Evolutionary conservation across 2,888 invertebrate genomes (phyloP).

Genomic region (Plagodis pulveraria): DNA sequence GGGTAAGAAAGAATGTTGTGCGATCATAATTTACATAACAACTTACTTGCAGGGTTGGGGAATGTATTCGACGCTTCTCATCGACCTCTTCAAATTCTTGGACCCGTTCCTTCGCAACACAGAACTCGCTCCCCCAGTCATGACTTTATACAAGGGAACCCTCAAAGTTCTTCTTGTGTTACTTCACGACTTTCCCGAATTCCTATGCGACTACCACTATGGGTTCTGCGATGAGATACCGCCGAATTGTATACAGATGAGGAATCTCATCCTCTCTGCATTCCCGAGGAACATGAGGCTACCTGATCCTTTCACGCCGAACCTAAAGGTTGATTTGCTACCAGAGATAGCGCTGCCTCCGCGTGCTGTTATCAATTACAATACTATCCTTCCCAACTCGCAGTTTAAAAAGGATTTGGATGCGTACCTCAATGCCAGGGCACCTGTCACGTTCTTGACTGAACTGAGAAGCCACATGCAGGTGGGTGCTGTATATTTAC

Average conservation of each 20-base stretch:
- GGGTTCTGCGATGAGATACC: constrained; percentile 99
- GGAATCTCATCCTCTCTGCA: constrained; percentile 98
- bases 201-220: constrained; percentile 99
- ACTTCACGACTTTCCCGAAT: constrained; percentile 99
- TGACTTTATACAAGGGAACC: constrained; percentile 97
- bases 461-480: constrained; percentile 96
- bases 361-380: constrained; percentile 94
- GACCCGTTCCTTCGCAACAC: constrained; percentile 99
- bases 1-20: too few species aligned
- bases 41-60: constrained; percentile 91
- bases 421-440: constrained; percentile 96
- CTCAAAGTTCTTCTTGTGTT: constrained; percentile 96
- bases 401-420: constrained; percentile 98
- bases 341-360: constrained; percentile 95
- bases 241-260: constrained; percentile 99
- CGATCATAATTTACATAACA: too few species aligned
- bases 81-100: constrained; percentile 98
- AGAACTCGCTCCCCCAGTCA: constrained; percentile 97
- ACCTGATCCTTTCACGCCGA: constrained; percentile 99
- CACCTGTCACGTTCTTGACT: constrained; percentile 97
- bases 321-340: constrained; percentile 96
- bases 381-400: constrained; percentile 93
- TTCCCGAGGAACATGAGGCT: constrained; percentile 99
- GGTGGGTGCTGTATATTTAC: constrained; percentile 61
- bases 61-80: constrained; percentile 97